Base-by-base conservation (phyloP, 2,113 vertebrate genomes). In the Glaucomys volans region DNA sequence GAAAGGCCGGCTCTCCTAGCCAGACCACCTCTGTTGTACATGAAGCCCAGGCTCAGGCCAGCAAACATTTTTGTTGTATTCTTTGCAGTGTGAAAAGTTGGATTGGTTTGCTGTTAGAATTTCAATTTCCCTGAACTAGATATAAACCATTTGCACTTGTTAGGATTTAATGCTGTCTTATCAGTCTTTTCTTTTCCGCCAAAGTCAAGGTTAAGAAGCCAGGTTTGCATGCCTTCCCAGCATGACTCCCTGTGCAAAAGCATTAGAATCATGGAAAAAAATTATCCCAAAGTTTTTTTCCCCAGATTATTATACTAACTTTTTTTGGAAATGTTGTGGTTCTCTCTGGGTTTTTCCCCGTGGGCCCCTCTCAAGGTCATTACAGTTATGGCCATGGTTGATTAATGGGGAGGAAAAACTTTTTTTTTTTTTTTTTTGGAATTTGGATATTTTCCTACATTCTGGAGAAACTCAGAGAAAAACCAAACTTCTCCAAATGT, bases 101-200 rank as follows among this genome's bases (percentile, higher is more conserved):
- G 66, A 57, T 71, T 24, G 30, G 13, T 82, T 92, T 96, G 47
- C 42, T 79, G 16, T 84, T 92, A 57, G 71, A 90, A 84, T 95
- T 90, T 95, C 80, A 69, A 4, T 87, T 95, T 94, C 52, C 26
- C 84, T 95, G 75, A 80, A 95, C 84, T 66, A 88, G 80, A 94
- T 57, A 64, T 22, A 80, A 92, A 54, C 90, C n/a, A 26, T 97
- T 97, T 94, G 62, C 82, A 47, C 82, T 98, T 91, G 72, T 84
- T 82, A 77, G 32, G 37, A 88, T 77, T 93, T 69, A 84, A 89
- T 57, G 64, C 93, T 62, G 1, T 88, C 74, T 94, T 96, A 93
- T 94, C 94, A 87, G 47, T 72, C 62, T 72, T 86, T 91, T 14
- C 35, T 95, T 94, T 79, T 71, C 67, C 95, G 97, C 92, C 96